Evolutionary conservation across 1,140 invertebrate species (phyloP).

Genomic region (Asobara japonica): DNA sequence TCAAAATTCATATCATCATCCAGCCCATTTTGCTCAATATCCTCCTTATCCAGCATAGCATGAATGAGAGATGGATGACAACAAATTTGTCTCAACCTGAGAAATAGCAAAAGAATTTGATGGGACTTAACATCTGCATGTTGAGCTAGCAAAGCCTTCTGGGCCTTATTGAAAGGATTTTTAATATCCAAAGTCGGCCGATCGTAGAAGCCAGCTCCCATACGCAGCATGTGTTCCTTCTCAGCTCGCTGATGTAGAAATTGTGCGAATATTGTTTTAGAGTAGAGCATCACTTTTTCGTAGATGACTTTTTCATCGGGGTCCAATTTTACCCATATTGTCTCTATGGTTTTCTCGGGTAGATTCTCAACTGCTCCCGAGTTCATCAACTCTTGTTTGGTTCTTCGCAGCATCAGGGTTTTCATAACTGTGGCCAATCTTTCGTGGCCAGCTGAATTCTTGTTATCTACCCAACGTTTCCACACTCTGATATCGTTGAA

Average conservation of each 20-base stretch:
- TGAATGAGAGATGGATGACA: constrained; percentile 86
- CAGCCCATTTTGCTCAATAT: constrained; percentile 53
- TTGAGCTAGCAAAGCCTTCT: constrained; percentile 51
- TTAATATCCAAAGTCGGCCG: constrained; percentile 35
- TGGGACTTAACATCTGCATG: constrained; percentile 73
- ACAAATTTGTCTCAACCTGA: constrained; percentile 89
- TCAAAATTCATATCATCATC: constrained; percentile 63
- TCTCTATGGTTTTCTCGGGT: constrained; percentile 72
- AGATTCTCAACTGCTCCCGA: constrained; percentile 71
- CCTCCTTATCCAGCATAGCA: constrained; percentile 72
- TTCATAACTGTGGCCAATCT: constrained; percentile 83
- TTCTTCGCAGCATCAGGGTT: constrained; percentile 83
- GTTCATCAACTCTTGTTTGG: constrained; percentile 80
- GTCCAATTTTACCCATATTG: constrained; percentile 72
- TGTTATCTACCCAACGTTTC: constrained; percentile 79
- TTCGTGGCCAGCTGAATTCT: constrained; percentile 75
- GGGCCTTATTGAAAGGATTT: constrained; percentile 59
- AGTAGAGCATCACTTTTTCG: constrained; percentile 78
- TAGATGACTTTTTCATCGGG: constrained; percentile 81
- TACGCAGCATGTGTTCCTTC: constrained; percentile 64
- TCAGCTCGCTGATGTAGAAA: constrained; percentile 79
- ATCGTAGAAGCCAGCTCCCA: constrained; percentile 47
- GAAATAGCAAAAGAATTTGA: constrained; percentile 82
- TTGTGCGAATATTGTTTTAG: constrained; percentile 78
- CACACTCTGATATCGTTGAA: constrained; percentile 83